Percentiles rank a stretch among this genome's conserved stretches.
phyloP scores from a whole-genome alignment of 2,113 vertebrate genomes.

The Poecilia latipinna region DNA sequence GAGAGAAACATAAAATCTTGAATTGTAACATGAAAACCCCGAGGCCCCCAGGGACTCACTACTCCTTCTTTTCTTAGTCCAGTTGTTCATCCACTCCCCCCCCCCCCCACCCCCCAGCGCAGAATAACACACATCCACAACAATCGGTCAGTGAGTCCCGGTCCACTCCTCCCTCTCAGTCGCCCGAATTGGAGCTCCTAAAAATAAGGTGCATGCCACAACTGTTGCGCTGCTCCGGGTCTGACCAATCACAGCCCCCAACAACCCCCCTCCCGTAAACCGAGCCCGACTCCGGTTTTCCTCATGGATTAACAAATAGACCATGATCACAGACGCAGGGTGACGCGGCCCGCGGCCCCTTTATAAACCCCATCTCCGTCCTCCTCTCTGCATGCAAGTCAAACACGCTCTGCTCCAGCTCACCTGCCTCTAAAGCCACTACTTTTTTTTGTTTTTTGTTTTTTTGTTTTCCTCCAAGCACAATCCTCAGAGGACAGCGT shows the following conservation, averaged over 20 bases:
- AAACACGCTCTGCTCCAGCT: constrained; percentile 49
- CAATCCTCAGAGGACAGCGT: constrained; percentile 41
- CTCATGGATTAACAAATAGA: constrained; percentile 74
- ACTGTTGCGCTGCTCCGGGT: constrained; percentile 62
- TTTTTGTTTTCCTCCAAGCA: too few species aligned
- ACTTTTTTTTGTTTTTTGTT: neutral
- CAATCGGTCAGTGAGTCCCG: constrained; percentile 45
- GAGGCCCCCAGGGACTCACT: neutral
- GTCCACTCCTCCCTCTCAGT: constrained; percentile 18
- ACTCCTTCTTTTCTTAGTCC: constrained; percentile 68
- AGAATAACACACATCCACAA: constrained; percentile 64
- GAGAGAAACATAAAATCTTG: neutral
- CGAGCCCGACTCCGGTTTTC: constrained; percentile 68
- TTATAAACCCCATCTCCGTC: constrained; percentile 73
- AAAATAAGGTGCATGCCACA: constrained; percentile 80
- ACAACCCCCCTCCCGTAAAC: constrained; percentile 54
- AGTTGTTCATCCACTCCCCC: constrained; percentile 58
- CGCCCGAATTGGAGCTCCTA: constrained; percentile 77
- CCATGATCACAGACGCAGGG: constrained; percentile 78
- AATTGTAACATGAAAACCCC: neutral
- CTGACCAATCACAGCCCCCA: constrained; percentile 64
- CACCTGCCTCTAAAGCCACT: constrained; percentile 37
- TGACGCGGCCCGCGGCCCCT: constrained; percentile 80
- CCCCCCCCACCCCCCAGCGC: constrained; percentile 27
- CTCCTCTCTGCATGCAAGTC: constrained; percentile 59